phyloP scores from a whole-genome alignment of 2,113 vertebrate genomes.

The Alexandromys fortis region DNA sequence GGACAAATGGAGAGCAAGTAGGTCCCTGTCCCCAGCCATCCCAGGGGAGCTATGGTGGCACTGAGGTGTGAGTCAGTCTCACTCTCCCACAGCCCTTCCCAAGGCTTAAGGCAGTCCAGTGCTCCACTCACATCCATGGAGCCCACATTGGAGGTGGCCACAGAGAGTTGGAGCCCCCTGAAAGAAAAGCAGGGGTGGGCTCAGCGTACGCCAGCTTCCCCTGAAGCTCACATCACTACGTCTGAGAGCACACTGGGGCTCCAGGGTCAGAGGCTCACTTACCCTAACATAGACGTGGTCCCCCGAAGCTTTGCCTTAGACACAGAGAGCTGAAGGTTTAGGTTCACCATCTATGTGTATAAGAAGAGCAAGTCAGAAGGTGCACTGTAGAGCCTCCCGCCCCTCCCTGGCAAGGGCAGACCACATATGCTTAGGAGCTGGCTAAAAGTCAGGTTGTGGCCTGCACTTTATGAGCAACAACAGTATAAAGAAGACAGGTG shows the following conservation, averaged over 20 bases:
- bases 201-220: not conserved
- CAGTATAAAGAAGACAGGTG: not conserved
- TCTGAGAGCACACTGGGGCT: not conserved
- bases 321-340: constrained; percentile 69
- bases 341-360: constrained; percentile 54
- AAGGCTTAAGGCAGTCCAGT: not conserved
- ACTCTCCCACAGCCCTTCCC: not conserved
- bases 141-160: constrained; percentile 75
- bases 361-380: not conserved
- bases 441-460: too few relatives aligned
- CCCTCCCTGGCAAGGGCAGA: not conserved
- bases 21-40: not conserved
- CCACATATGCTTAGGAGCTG: not conserved
- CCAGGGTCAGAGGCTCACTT: not conserved
- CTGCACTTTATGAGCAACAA: too few relatives aligned
- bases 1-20: not conserved
- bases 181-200: not conserved
- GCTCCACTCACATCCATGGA: constrained; percentile 65
- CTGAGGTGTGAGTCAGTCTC: accelerated
- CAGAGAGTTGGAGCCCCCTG: constrained; percentile 62
- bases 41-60: not conserved
- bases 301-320: constrained; percentile 64
- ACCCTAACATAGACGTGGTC: constrained; percentile 67
- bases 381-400: accelerated
- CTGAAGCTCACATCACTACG: accelerated